phyloP scores from a whole-genome alignment of 2,113 vertebrate genomes.

The Seriola rivoliana region DNA sequence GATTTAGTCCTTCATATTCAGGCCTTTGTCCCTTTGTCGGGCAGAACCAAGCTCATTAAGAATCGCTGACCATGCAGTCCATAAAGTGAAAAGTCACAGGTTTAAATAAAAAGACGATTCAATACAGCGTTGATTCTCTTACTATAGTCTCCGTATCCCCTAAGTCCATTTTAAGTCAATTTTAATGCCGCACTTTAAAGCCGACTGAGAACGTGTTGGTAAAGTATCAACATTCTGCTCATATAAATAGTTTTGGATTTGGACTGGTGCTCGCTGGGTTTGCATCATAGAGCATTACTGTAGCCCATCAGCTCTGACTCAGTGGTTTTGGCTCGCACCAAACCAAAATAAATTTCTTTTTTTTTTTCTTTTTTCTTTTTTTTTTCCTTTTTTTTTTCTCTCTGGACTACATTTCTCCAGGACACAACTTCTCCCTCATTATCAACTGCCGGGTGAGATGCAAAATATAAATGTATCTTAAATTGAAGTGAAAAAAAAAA shows the following conservation, averaged over 20 bases:
- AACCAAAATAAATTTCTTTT: constrained; percentile 44
- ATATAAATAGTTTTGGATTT: constrained; percentile 73
- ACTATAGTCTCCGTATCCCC: neutral
- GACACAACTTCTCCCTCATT: constrained; percentile 49
- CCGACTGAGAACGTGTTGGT: constrained; percentile 53
- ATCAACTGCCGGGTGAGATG: constrained; percentile 46
- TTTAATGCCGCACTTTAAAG: constrained; percentile 31
- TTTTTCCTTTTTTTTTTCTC: constrained; percentile 10
- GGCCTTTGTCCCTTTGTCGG: constrained; percentile 57
- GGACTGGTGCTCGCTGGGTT: constrained; percentile 48
- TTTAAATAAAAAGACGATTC: constrained; percentile 52
- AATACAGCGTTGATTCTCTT: constrained; percentile 5
- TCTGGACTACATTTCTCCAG: constrained; percentile 30
- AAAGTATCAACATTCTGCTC: constrained; percentile 57
- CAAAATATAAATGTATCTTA: constrained; percentile 42
- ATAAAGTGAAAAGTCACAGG: constrained; percentile 49
- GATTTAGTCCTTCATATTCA: constrained; percentile 58
- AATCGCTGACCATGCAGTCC: constrained; percentile 53
- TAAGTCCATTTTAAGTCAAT: constrained; percentile 9
- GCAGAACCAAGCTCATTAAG: constrained; percentile 58
- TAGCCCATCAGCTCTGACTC: constrained; percentile 56
- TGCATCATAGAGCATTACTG: constrained; percentile 53
- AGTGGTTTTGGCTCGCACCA: constrained; percentile 54
- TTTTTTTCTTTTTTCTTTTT: constrained; percentile 14
- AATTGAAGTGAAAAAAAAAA: constrained; percentile 49